phyloP scores from a whole-genome alignment of 2,797 vertebrate species.

The Furcifer pardalis region DNA sequence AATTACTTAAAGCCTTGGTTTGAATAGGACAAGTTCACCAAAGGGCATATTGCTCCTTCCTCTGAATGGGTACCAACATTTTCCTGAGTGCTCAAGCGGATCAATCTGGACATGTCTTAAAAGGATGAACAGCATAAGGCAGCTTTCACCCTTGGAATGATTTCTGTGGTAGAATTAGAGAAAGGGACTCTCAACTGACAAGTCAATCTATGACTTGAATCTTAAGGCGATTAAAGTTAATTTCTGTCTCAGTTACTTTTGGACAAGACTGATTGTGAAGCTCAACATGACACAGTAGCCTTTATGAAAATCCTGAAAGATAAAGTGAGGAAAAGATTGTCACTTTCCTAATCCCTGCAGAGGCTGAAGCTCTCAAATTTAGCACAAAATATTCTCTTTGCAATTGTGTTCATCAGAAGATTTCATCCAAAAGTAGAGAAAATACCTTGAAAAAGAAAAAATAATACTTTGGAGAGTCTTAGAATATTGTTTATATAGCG shows the following conservation, averaged over 20 bases:
- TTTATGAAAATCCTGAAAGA: not conserved
- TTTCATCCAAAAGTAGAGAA: constrained; percentile 15
- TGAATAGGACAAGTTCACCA: too few species aligned
- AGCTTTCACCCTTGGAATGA: not conserved
- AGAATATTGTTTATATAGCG: constrained; percentile 40
- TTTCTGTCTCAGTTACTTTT: constrained; percentile 1
- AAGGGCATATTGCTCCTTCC: too few species aligned
- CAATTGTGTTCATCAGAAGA: constrained; percentile 2
- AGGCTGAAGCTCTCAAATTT: not conserved
- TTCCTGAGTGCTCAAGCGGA: too few species aligned
- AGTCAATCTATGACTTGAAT: constrained; percentile 1
- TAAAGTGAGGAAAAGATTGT: constrained; percentile 10
- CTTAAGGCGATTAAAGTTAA: constrained; percentile 4
- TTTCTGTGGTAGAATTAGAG: not conserved
- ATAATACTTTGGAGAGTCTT: constrained; percentile 22
- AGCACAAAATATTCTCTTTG: not conserved
- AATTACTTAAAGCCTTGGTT: too few species aligned
- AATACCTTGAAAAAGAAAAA: not conserved
- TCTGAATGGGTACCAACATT: too few species aligned
- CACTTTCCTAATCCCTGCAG: not conserved
- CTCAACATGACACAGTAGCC: not conserved
- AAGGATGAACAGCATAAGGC: not conserved
- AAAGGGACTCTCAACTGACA: not conserved
- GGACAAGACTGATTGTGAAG: not conserved
- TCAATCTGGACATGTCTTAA: too few species aligned